Evolutionary conservation across 1,140 invertebrate species (phyloP).

Genomic region (Globodera rostochiensis): DNA sequence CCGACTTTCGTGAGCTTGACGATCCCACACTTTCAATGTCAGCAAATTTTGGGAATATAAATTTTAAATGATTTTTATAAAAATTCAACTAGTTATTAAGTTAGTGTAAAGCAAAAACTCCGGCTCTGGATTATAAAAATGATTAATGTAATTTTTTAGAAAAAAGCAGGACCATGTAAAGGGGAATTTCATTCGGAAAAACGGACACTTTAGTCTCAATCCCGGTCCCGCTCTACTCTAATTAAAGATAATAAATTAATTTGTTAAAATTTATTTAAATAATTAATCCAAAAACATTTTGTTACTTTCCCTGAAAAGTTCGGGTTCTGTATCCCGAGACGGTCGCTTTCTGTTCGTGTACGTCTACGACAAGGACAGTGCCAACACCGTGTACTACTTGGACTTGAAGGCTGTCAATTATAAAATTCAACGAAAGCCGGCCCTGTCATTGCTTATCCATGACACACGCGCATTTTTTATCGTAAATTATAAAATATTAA

Average conservation of each 20-base stretch:
- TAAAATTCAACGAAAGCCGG: slow-evolving; percentile 54
- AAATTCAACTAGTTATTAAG: too few relatives aligned
- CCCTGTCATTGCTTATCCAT: slow-evolving; percentile 71
- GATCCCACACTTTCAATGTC: slow-evolving; percentile 81
- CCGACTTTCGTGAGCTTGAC: slow-evolving; percentile 88
- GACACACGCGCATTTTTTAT: slow-evolving; percentile 66
- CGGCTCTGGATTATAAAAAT: too few relatives aligned
- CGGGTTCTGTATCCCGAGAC: slow-evolving; percentile 55
- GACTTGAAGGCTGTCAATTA: slow-evolving; percentile 51
- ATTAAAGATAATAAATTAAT: too few relatives aligned
- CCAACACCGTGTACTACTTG: slow-evolving; percentile 57
- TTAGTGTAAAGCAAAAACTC: too few relatives aligned
- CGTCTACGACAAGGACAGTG: slow-evolving; percentile 44
- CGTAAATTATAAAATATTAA: slow-evolving; percentile 10
- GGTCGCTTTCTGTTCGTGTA: slow-evolving; percentile 57
- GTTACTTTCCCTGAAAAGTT: slow-evolving; percentile 3
- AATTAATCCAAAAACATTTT: too few relatives aligned
- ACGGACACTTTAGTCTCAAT: too few relatives aligned
- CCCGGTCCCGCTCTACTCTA: too few relatives aligned
- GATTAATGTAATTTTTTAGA: too few relatives aligned
- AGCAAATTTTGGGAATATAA: neutral
- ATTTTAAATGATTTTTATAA: slow-evolving; percentile 1
- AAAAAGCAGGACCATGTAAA: too few relatives aligned
- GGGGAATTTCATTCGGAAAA: too few relatives aligned
- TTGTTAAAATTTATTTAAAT: slow-evolving; percentile 8